Percentiles rank a stretch among this genome's conserved stretches.
These are phyloP conservation scores for Galeopterus variegatus DNA, from an alignment of 2,113 vertebrate species.

Conservation along the genomic window DNA sequence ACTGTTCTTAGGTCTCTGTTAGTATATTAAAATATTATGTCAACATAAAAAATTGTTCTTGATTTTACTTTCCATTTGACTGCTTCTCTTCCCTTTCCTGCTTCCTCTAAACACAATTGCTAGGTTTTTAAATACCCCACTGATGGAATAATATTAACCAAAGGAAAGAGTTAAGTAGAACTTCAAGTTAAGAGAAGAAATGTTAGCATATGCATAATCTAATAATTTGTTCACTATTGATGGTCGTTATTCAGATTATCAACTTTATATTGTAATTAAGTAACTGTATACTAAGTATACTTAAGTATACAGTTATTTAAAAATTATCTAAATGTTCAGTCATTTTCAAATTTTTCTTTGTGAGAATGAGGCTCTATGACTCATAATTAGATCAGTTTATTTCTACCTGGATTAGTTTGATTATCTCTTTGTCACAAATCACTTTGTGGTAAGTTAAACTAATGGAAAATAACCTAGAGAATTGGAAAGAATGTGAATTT, in stretches of 20 bases:
- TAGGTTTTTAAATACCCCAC: constrained; percentile 54
- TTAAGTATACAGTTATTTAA: constrained; percentile 57
- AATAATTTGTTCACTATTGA: constrained; percentile 52
- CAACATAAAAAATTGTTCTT: constrained; percentile 39
- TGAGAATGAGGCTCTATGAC: constrained; percentile 62
- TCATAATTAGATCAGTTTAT: constrained; percentile 72
- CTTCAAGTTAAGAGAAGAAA: constrained; percentile 64
- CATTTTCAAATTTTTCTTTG: constrained; percentile 60
- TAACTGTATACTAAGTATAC: background rate
- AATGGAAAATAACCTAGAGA: constrained; percentile 78
- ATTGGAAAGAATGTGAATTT: constrained; percentile 71
- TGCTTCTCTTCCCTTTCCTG: constrained; percentile 13
- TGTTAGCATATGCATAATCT: constrained; percentile 27
- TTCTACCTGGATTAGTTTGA: constrained; percentile 74
- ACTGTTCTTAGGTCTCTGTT: background rate
- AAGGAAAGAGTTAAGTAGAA: constrained; percentile 67
- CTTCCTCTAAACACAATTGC: constrained; percentile 53
- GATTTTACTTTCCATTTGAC: constrained; percentile 54
- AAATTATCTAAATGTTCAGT: constrained; percentile 64
- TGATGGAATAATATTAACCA: constrained; percentile 60
- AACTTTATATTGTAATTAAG: constrained; percentile 46
- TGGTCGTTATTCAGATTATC: constrained; percentile 62
- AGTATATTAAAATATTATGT: constrained; percentile 10
- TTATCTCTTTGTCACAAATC: constrained; percentile 67
- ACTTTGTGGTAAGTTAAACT: constrained; percentile 77